These are phyloP conservation scores for Mionectes macconnelli DNA, from an alignment of 2,113 vertebrate genomes.

Conservation along the genomic window DNA sequence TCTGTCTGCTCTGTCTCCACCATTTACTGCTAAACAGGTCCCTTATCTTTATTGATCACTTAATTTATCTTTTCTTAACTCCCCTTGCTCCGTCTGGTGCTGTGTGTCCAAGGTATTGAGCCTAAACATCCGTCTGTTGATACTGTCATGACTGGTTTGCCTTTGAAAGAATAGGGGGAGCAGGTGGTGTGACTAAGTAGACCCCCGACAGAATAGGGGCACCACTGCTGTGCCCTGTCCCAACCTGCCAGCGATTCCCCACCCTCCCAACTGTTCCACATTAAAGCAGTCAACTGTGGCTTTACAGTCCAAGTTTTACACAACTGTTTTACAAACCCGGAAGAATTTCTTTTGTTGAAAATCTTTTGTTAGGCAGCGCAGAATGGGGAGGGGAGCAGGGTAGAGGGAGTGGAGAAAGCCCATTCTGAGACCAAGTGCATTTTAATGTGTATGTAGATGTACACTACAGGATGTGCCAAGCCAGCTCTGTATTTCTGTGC, in stretches of 20 bases:
- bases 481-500: background rate
- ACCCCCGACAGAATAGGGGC: constrained; percentile 85
- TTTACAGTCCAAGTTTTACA: constrained; percentile 95
- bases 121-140: constrained; percentile 85
- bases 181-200: constrained; percentile 99
- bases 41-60: constrained; percentile 90
- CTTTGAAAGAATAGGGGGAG: constrained; percentile 90
- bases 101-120: constrained; percentile 76
- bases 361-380: constrained; percentile 73
- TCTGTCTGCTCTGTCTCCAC: constrained; percentile 73
- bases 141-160: constrained; percentile 83
- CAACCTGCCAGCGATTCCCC: constrained; percentile 86
- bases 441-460: constrained; percentile 70
- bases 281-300: constrained; percentile 87
- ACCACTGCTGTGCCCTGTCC: constrained; percentile 83
- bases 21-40: constrained; percentile 75
- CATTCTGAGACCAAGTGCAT: constrained; percentile 53
- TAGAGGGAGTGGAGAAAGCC: constrained; percentile 13
- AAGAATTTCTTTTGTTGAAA: constrained; percentile 80
- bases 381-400: background rate
- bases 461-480: background rate
- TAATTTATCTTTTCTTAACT: constrained; percentile 86
- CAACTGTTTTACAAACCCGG: constrained; percentile 96
- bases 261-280: constrained; percentile 99
- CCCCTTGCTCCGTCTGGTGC: constrained; percentile 83